phyloP scores from a whole-genome alignment of 2,888 invertebrate genomes.

The Axea sp. region DNA sequence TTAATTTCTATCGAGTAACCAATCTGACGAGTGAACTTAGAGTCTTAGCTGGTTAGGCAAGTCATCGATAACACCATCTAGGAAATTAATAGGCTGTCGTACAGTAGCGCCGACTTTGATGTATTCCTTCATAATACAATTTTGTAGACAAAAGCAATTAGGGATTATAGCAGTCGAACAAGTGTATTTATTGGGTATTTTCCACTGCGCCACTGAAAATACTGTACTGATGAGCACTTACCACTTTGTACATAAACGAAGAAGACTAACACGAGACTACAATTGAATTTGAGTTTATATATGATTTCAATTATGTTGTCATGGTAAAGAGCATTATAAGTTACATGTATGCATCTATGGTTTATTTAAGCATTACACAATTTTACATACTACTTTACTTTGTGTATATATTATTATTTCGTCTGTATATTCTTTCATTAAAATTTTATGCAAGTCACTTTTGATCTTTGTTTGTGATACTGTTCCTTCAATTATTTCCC shows the following conservation, averaged over 20 bases:
- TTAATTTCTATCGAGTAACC: no score
- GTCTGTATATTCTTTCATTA: constrained; percentile 78
- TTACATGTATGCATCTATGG: constrained; percentile 35
- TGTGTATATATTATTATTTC: constrained; percentile 77
- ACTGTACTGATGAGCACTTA: no score
- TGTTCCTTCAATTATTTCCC: constrained; percentile 72
- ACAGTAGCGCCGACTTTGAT: no score
- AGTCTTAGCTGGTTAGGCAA: no score
- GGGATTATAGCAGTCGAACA: no score
- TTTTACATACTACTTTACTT: constrained; percentile 72
- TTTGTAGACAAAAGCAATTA: no score
- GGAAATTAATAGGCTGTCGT: no score
- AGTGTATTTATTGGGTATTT: no score
- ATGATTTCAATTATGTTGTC: constrained; percentile 26
- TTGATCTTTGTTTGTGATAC: constrained; percentile 76
- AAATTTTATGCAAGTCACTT: constrained; percentile 76
- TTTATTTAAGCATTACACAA: constrained; percentile 67
- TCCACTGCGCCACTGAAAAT: no score
- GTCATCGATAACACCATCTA: no score
- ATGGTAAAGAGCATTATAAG: constrained; percentile 21
- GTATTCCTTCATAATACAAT: no score
- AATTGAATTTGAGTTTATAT: constrained; percentile 5
- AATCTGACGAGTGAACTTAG: no score
- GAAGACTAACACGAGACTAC: constrained; percentile 13
- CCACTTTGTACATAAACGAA: constrained; percentile 34